A percentile compares a stretch with the other conserved stretches of the same genome.
Conservation (phyloP, 2,888 invertebrate genomes). For the Oligia latruncula region DNA sequence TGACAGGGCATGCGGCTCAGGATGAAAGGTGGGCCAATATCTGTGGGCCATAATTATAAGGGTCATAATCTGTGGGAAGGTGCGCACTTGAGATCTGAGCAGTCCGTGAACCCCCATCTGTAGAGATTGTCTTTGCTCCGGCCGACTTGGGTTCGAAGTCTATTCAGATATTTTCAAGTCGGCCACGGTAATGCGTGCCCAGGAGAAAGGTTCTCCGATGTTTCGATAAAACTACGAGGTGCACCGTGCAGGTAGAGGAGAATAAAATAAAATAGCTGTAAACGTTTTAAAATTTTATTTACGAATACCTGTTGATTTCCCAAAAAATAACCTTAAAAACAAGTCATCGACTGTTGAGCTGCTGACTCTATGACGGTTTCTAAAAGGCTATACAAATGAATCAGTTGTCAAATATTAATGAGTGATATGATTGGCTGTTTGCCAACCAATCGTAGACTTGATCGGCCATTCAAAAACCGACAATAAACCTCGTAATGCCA, state of each 20-base stretch:
- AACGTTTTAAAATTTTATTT: not conserved
- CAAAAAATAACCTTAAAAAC: not conserved
- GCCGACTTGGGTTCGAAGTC: no score
- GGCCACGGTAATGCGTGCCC: no score
- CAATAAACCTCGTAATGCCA: not conserved
- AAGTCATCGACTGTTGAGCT: not conserved
- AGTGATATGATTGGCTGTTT: not conserved
- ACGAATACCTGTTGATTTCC: not conserved
- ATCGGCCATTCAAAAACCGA: not conserved
- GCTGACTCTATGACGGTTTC: not conserved
- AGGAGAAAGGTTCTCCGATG: not conserved
- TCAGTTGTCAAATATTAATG: not conserved
- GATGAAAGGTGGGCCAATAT: no score
- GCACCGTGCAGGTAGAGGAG: no score
- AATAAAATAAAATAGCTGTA: not conserved
- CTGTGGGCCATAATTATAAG: no score
- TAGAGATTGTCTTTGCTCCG: no score
- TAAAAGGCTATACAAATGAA: conserved; percentile 2
- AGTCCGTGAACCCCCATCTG: no score
- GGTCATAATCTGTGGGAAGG: no score
- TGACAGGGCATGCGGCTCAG: no score
- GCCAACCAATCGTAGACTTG: not conserved
- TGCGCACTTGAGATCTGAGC: no score
- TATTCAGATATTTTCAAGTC: no score
- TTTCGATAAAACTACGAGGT: not conserved